Conservation (phyloP, 2,113 vertebrate species). For the Nestor notabilis region DNA sequence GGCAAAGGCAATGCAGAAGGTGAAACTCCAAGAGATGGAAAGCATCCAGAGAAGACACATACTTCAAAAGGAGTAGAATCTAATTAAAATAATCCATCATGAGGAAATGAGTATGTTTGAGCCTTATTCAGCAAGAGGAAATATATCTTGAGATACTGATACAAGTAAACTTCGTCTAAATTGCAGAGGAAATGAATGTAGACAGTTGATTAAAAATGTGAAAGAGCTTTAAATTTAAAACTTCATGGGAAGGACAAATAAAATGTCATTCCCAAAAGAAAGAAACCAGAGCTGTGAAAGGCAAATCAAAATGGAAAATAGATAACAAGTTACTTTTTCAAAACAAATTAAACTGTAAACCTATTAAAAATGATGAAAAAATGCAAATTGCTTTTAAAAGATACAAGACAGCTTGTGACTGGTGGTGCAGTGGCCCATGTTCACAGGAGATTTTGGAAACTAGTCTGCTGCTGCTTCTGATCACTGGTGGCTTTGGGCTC, state of each 20-base stretch:
- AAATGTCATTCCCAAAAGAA: not conserved
- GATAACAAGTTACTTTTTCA: not conserved
- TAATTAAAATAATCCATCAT: conserved; percentile 49
- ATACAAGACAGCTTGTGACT: rapidly evolving
- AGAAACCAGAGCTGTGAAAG: not conserved
- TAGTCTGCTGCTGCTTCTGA: not conserved
- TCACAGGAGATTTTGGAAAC: not conserved
- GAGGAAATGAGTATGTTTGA: conserved; percentile 38
- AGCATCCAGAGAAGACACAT: not conserved
- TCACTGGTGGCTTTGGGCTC: not conserved
- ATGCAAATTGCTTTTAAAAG: not conserved
- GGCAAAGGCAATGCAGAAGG: not conserved
- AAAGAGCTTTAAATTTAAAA: not conserved
- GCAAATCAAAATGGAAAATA: not conserved
- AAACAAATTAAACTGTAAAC: not conserved
- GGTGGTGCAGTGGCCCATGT: not conserved
- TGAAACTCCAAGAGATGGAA: not conserved
- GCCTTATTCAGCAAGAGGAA: not conserved
- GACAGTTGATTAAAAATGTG: conserved; percentile 27
- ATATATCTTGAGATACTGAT: not conserved
- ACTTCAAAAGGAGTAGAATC: conserved; percentile 22
- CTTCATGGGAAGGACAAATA: not conserved
- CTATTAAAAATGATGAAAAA: not conserved
- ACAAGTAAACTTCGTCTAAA: not conserved
- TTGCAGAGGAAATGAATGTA: conserved; percentile 44